Percentiles rank a stretch among this genome's conserved stretches.
phyloP scores from a whole-genome alignment of 2,113 vertebrate genomes.

The Helogale parvula region DNA sequence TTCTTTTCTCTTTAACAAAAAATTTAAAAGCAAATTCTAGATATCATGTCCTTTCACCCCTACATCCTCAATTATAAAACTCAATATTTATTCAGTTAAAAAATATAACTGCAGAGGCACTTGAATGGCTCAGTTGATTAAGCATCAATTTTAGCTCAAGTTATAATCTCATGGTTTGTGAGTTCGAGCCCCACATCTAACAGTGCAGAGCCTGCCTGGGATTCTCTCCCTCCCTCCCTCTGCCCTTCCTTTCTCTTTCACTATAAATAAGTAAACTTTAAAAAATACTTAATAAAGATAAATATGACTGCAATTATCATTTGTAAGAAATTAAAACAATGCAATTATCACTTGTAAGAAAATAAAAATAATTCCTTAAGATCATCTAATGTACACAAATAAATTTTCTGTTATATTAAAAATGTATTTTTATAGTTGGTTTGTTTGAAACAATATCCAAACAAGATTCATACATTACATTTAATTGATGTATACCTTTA shows the following conservation, averaged over 20 bases:
- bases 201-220: too few species aligned
- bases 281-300: not conserved
- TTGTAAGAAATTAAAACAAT: not conserved
- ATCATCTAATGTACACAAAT: not conserved
- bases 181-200: too few species aligned
- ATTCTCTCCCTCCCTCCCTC: too few species aligned
- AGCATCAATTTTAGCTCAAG: too few species aligned
- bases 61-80: not conserved
- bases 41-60: not conserved
- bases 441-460: not conserved
- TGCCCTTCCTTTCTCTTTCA: too few species aligned
- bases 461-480: not conserved
- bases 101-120: not conserved
- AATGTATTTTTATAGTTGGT: not conserved
- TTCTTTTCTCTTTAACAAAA: not conserved
- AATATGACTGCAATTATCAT: not conserved
- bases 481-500: not conserved
- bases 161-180: too few species aligned
- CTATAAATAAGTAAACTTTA: too few species aligned
- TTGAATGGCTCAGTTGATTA: too few species aligned
- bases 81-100: not conserved
- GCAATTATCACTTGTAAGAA: not conserved
- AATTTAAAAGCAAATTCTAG: not conserved
- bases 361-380: not conserved
- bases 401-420: conserved; percentile 3